Evolutionary conservation across 2,113 vertebrate genomes (phyloP).

Genomic region (Scatophagus argus): DNA sequence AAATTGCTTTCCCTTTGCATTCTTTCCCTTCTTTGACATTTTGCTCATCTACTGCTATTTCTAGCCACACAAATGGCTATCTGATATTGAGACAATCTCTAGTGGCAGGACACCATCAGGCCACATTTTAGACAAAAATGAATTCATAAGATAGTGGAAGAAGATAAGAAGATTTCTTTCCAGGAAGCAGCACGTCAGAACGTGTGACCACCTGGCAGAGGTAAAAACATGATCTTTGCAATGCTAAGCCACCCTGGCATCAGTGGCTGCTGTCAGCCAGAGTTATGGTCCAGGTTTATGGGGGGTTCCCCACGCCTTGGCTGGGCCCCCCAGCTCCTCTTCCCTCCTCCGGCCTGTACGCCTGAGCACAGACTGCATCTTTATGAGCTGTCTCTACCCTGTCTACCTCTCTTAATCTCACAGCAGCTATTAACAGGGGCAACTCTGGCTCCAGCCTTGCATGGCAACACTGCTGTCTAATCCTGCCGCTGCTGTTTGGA

Average conservation of each 20-base stretch:
- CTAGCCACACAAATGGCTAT: too few relatives aligned
- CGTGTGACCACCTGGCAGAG: constrained; percentile 1
- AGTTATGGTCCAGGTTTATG: constrained; percentile 55
- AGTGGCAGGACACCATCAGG: too few relatives aligned
- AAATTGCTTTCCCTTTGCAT: too few relatives aligned
- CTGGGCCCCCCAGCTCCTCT: constrained; percentile 12
- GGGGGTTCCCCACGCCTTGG: constrained; percentile 56
- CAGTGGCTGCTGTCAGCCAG: constrained; percentile 55
- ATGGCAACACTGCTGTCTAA: constrained; percentile 58
- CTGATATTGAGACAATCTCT: too few relatives aligned
- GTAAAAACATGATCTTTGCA: constrained; percentile 23
- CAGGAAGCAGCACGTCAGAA: not conserved
- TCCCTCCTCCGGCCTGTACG: not conserved
- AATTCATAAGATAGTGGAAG: not conserved
- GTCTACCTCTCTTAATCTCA: constrained; percentile 67
- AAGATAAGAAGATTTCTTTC: not conserved
- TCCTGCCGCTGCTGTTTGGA: constrained; percentile 43
- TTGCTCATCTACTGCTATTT: too few relatives aligned
- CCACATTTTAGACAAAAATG: not conserved
- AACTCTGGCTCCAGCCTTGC: constrained; percentile 54
- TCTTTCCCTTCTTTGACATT: too few relatives aligned
- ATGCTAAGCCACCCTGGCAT: constrained; percentile 22
- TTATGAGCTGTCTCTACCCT: constrained; percentile 61
- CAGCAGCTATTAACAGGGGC: constrained; percentile 61
- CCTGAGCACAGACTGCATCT: constrained; percentile 55